Conservation (phyloP, 1,140 invertebrate genomes). For the Globodera rostochiensis region DNA sequence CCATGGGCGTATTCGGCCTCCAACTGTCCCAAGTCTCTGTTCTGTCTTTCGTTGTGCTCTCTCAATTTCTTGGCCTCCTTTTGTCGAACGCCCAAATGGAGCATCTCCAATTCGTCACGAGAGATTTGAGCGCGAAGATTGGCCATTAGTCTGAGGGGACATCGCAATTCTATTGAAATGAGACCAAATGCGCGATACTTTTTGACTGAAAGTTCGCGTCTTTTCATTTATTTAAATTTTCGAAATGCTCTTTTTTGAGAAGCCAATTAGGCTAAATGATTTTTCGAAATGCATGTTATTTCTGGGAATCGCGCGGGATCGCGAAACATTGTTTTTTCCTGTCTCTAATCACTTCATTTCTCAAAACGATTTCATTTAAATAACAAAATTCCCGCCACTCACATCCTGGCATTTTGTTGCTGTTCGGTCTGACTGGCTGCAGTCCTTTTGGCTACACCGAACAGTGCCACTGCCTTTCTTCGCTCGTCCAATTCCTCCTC, state of each 20-base stretch:
- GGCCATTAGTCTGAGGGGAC: conserved; percentile 19
- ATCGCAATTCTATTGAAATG: neutral
- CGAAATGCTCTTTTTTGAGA: too few species aligned
- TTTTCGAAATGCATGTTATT: too few species aligned
- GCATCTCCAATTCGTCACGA: conserved; percentile 42
- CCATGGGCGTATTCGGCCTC: conserved; percentile 27
- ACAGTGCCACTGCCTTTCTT: conserved; percentile 31
- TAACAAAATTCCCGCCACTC: neutral
- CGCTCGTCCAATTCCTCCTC: conserved; percentile 34
- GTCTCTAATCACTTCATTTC: neutral
- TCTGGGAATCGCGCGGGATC: neutral
- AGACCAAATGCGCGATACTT: neutral
- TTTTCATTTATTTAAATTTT: neutral
- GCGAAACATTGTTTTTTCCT: neutral
- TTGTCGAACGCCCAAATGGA: conserved; percentile 26
- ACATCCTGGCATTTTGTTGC: conserved; percentile 28
- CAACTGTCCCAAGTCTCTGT: conserved; percentile 22
- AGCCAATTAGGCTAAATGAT: too few species aligned
- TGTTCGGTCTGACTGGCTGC: conserved; percentile 22
- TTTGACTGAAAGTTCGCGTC: neutral
- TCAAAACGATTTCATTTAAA: neutral
- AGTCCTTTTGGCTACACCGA: conserved; percentile 20
- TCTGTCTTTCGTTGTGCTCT: conserved; percentile 30
- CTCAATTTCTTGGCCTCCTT: conserved; percentile 28
- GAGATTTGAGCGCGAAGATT: conserved; percentile 26